Percentiles rank a stretch among this genome's conserved stretches.
These are phyloP conservation scores for Hipparchia sbordonii DNA, from an alignment of 2,888 invertebrate species.

Conservation along the genomic window DNA sequence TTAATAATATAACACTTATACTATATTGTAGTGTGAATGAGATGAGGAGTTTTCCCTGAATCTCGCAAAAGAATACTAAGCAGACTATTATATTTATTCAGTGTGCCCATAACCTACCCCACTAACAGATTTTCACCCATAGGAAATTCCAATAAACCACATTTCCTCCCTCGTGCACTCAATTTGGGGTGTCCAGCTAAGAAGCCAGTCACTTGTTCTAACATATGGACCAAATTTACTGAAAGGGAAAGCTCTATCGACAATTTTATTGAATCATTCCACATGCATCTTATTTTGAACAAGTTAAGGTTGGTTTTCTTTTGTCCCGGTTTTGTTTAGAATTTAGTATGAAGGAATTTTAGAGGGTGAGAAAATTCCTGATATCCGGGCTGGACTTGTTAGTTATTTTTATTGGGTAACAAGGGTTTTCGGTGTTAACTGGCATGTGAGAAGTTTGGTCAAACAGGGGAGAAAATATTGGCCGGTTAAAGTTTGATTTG, in stretches of 20 bases:
- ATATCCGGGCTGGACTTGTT: constrained; percentile 75
- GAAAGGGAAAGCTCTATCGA: constrained; percentile 54
- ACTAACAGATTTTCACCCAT: constrained; percentile 51
- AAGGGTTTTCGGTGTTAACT: constrained; percentile 63
- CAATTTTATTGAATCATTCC: constrained; percentile 38
- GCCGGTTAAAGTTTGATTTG: constrained; percentile 47
- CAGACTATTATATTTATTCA: neutral
- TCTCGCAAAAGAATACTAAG: neutral
- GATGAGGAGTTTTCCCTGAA: neutral
- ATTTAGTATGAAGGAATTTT: constrained; percentile 57
- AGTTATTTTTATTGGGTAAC: constrained; percentile 79
- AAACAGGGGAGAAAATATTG: constrained; percentile 54
- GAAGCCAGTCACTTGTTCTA: constrained; percentile 74
- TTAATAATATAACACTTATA: too few species aligned
- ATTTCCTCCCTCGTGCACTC: constrained; percentile 70
- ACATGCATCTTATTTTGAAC: neutral
- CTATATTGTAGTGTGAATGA: too few species aligned
- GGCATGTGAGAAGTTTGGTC: constrained; percentile 65
- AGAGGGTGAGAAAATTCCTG: constrained; percentile 72
- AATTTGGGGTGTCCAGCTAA: constrained; percentile 79
- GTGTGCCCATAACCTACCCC: constrained; percentile 18
- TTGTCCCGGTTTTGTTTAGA: constrained; percentile 23
- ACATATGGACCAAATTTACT: constrained; percentile 75
- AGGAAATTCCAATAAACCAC: constrained; percentile 78
- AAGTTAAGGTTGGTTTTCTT: constrained; percentile 40